Base-by-base conservation (phyloP, 2,888 invertebrate genomes). In the Morinoia aosen region DNA sequence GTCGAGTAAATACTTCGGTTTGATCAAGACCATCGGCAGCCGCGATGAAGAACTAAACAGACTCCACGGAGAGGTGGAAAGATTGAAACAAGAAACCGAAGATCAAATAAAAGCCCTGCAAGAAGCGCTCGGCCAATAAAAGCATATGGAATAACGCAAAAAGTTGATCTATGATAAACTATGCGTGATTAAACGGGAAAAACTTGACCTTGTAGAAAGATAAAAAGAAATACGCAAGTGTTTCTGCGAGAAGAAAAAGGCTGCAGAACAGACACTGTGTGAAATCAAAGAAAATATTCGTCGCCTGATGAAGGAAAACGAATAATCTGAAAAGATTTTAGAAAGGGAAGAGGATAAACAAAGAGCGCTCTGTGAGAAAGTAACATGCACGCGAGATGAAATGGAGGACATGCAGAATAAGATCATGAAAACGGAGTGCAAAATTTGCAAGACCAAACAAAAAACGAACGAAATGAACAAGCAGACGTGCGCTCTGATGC, bases 21-120 rank as follows among this genome's bases (percentile, higher is more conserved):
- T 90, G 40, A 90, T 90, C 90, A 90, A 90, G 19, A 90, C 90
- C 40, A 90, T 90, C 90, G 90, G 90, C 90, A 90, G 90, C 90
- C 90, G 90, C 40, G 90, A 90, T 19, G 90, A 90, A 90, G 40
- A 90, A 48, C 90, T 90, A 14, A 40, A 39, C 39, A 90, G 48
- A 40, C 19, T 90, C 39, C 90, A 90, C 39, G 40, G 90, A 16
- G 90, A 90, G 19, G 90, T 90, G 48, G 48, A 90, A 7, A 40
- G 40, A 39, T 11, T 90, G 40, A 90, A 90, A 90, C 40, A 39
- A 19, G 90, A 90, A 48, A 48, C 90, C 19, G 90, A 90, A 40
- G 90, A 90, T 14, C 48, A 90, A 90, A 48, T 90, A 0, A 90
- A 90, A 40, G 48, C 48, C 10, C 48, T 90, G 8, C 39, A 90